Percentiles rank a stretch among this genome's conserved stretches.
Evolutionary conservation across 2,797 vertebrate species (phyloP).

Genomic region (Pseudopleuronectes americanus): DNA sequence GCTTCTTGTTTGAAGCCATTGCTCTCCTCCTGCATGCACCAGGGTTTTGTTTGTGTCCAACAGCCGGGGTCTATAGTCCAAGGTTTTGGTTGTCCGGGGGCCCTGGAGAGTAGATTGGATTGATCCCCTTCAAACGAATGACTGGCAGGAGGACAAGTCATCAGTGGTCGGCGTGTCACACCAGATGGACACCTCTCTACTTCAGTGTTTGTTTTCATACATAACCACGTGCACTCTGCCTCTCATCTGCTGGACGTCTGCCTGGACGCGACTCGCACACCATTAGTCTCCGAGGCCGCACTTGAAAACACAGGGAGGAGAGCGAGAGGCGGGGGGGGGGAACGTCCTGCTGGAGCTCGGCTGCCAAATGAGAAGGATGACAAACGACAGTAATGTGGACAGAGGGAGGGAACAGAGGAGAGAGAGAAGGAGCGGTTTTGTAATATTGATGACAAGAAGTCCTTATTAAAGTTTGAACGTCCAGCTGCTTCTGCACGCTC

Average conservation of each 20-base stretch:
- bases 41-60: conserved; percentile 25
- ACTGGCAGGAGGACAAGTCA: conserved; percentile 67
- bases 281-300: conserved; percentile 21
- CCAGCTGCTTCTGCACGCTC: conserved; percentile 54
- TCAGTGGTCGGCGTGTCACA: conserved; percentile 62
- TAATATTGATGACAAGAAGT: conserved; percentile 63
- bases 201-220: conserved; percentile 41
- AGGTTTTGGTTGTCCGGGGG: conserved; percentile 42
- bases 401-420: conserved; percentile 27
- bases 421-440: conserved; percentile 33
- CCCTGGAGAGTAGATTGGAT: conserved; percentile 57
- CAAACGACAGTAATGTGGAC: conserved; percentile 49
- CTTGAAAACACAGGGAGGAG: conserved; percentile 40
- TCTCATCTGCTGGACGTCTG: conserved; percentile 58
- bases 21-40: conserved; percentile 6
- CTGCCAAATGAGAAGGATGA: conserved; percentile 44
- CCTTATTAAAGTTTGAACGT: conserved; percentile 63
- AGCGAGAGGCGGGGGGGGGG: conserved; percentile 12
- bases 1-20: conserved; percentile 26
- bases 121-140: conserved; percentile 59
- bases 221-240: conserved; percentile 32
- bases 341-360: conserved; percentile 30
- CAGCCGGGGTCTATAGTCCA: conserved; percentile 30
- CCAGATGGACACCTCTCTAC: conserved; percentile 63
- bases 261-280: conserved; percentile 19